Evolutionary conservation across 2,888 invertebrate species (phyloP), one percentile per base, ranked within the genome.

Genomic region (Aphrophora alni): DNA sequence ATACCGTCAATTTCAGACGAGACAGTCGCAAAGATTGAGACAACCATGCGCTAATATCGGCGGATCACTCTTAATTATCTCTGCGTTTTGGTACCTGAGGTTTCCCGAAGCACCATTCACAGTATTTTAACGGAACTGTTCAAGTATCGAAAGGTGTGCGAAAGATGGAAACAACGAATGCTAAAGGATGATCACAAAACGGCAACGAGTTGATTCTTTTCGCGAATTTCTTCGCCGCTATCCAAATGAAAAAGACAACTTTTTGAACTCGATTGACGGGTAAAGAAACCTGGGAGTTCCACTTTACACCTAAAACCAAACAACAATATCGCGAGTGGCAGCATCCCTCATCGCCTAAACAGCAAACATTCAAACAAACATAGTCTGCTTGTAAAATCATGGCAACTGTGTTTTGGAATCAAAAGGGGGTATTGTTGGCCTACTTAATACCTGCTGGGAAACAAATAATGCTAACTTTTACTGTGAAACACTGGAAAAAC

Each of bases 341-440:
- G 3, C 33, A 33, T 33, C 8, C 33, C 33, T 33, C 33, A 5
- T 33, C 33, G 33, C 8, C 33, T 8, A 33, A 33, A 33, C 33
- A 3, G 33, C 8, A 8, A 33, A 33, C 3, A 33, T 33, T 82
- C 81, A 82, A 79, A 76, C 74, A 28, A 75, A 44, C 33, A 51
- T 38, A 21, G 33, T 71, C 38, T 10, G 72, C 78, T 3, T 59
- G 80, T 75, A 85, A 85, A 83, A 80, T 84, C 79, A 85, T 85
- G 83, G 84, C 83, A 51, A 82, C 84, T 25, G 84, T 84, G 69
- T 83, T 85, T 82, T 85, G 83, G 84, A 83, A 84, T 82, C 81
- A 70, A 33, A 80, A 83, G 75, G 83, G 84, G n/a, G 80, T 85
- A 38, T 70, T 84, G 44, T 51, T 83, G n/a, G 33, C 8, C 8